Base-by-base conservation (phyloP, 2,888 invertebrate species). In the Ariolimax columbianus region DNA sequence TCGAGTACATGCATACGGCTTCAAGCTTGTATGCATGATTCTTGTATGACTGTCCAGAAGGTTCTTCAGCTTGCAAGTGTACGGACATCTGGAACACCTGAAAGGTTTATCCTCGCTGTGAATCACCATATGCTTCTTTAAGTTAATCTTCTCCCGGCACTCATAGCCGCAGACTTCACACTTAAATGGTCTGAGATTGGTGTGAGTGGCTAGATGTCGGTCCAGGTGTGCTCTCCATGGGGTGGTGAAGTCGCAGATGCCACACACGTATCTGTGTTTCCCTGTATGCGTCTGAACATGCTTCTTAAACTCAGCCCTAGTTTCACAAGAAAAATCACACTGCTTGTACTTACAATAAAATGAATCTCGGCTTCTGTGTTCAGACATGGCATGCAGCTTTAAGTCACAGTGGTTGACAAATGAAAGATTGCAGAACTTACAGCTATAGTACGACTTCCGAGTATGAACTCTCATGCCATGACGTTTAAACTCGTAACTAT, bases 41-140 rank as follows among this genome's bases (percentile, higher is more conserved):
- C 80, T 70, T 38, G 75, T 75, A 66, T 85, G 85, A 51, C 75
- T 85, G 36, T 80, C 80, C 7, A 85, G 59, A 33, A 79, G 66
- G 55, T 59, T 73, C 47, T 75, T 73, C 14, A 85, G 40, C 40
- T 85, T 85, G 55, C 81, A 85, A 17, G 73, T 72, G 36, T 85
- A 81, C 0, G 63, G 23, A 51, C 85, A 85, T 55, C 77, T 19
- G 0, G 81, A 40, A 63, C 85, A 85, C 14, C 26, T 47, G 33
- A 85, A 85, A 9, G 85, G 85, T 82, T 85, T 85, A 14, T 81
- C 81, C 30, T 73, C 68, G 36, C 73, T 77, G 47, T 85, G 85
- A 30, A 47, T 77, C 23, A 85, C 77, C 85, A 85, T 85, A 40
- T 83, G 83, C 55, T 83, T 83, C 59, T 83, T 83, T 43, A 83